Percentiles rank a stretch among this genome's conserved stretches.
Conservation (phyloP, 1,140 invertebrate genomes). For the Drosophila chauvacae region DNA sequence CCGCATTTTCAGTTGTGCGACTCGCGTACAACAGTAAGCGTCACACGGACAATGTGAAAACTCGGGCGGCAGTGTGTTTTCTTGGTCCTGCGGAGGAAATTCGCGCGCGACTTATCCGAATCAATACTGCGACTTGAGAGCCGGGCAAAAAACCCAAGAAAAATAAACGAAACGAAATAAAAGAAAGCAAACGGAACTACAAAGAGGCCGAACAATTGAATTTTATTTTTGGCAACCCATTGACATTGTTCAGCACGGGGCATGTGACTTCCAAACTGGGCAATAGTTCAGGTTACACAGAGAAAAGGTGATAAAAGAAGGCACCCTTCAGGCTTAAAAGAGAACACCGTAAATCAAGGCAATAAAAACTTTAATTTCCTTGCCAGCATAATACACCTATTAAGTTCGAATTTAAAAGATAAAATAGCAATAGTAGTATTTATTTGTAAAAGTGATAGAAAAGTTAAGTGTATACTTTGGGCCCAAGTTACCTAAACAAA, state of each 20-base stretch:
- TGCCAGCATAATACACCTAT: background rate
- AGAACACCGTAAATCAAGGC: background rate
- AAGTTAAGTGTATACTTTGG: background rate
- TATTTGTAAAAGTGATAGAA: background rate
- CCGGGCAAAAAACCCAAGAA: slow-evolving; percentile 1
- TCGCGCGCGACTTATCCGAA: slow-evolving; percentile 59
- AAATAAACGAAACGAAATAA: slow-evolving; percentile 9
- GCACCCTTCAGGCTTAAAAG: background rate
- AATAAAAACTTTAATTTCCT: background rate
- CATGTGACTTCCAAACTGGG: slow-evolving; percentile 28
- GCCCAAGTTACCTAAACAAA: background rate
- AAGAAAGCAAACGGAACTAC: slow-evolving; percentile 22
- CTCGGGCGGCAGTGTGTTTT: background rate
- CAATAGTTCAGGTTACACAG: slow-evolving; percentile 9
- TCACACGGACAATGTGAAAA: slow-evolving; percentile 25
- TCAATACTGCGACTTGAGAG: slow-evolving; percentile 47
- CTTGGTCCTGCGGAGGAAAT: slow-evolving; percentile 34
- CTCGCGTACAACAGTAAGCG: slow-evolving; percentile 49
- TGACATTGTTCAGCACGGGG: slow-evolving; percentile 36
- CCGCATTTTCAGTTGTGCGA: slow-evolving; percentile 58
- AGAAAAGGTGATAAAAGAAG: background rate
- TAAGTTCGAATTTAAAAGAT: background rate
- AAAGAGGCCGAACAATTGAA: slow-evolving; percentile 40
- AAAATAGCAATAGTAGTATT: background rate
- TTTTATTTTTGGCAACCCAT: slow-evolving; percentile 58